Evolutionary conservation across 2,797 vertebrate genomes (phyloP), one percentile per base, ranked within the genome.

Genomic region (Argentina silus): DNA sequence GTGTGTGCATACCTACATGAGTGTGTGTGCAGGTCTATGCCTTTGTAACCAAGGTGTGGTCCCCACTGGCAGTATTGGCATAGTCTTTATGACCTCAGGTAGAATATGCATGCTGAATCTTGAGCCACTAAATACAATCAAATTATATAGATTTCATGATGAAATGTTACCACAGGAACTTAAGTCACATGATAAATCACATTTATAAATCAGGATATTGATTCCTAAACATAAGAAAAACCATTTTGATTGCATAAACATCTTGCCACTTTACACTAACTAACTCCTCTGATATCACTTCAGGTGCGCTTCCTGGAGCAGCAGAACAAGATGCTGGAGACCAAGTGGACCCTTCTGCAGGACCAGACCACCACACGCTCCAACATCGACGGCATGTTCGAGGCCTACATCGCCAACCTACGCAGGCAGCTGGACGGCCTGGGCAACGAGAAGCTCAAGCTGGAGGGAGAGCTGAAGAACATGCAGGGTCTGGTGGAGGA

Each of bases 311-410:
- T 90, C 88, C 88, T 95, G 85, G 94, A 95, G 81, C 93, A 95
- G 75, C 93, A 95, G 86, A 95, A 95, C 90, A 94, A 94, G 86
- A 90, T 94, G 87, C 89, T 95, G 59, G 94, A 95, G 83, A 94
- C 94, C 85, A 94, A 94, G 68, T 95, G 93, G 93, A 85, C 0
- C 74, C 81, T 94, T 11, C 79, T 94, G 82, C 96, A 97, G 81
- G 94, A 93, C 0, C 94, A 94, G 73, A 94, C 92, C 74, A 89
- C 91, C 7, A 86, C 90, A 66, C 93, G 86, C 82, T 93, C 88
- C 73, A 95, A 92, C 91, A 89, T 92, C 0, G 91, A 88, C 0
- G 88, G 81, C 50, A 75, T 93, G 88, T 94, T 96, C 0, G 93
- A 95, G 75, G 86, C 87, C 63, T 94, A 94, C 72, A 92, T 93